phyloP scores from a whole-genome alignment of 2,113 vertebrate genomes.

The Delphinapterus leucas region DNA sequence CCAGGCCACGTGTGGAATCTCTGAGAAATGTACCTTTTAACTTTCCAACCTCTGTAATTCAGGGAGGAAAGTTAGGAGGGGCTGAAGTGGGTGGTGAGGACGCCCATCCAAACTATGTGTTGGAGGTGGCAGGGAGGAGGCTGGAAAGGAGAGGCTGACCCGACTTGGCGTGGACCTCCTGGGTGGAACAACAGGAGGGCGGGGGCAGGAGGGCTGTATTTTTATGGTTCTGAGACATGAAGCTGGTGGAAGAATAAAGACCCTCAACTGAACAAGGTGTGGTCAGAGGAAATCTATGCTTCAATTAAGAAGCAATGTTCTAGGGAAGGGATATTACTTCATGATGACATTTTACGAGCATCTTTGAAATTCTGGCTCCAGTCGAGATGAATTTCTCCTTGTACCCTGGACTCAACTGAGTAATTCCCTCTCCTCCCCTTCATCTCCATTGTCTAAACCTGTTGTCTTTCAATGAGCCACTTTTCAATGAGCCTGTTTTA shows the following conservation, averaged over 20 bases:
- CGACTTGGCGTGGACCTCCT: fast-evolving
- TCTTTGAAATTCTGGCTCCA: background rate
- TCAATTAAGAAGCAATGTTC: background rate
- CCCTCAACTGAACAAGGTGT: background rate
- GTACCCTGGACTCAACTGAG: background rate
- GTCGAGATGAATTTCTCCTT: background rate
- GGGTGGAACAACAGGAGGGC: background rate
- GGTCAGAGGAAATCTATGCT: background rate
- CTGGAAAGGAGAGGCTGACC: fast-evolving
- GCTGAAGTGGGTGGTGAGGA: no score
- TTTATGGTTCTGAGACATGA: background rate
- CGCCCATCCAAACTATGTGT: background rate
- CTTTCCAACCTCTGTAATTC: background rate
- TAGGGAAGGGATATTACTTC: background rate
- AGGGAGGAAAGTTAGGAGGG: background rate
- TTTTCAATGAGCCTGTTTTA: background rate
- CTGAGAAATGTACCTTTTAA: background rate
- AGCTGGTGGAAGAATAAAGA: background rate
- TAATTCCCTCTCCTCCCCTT: background rate
- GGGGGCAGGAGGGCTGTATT: background rate
- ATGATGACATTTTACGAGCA: background rate
- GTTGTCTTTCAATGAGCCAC: background rate
- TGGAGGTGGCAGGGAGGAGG: fast-evolving
- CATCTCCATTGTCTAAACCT: background rate
- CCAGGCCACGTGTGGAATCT: background rate